Conservation (phyloP, 2,113 vertebrate species). For the Neolamprologus brichardi region DNA sequence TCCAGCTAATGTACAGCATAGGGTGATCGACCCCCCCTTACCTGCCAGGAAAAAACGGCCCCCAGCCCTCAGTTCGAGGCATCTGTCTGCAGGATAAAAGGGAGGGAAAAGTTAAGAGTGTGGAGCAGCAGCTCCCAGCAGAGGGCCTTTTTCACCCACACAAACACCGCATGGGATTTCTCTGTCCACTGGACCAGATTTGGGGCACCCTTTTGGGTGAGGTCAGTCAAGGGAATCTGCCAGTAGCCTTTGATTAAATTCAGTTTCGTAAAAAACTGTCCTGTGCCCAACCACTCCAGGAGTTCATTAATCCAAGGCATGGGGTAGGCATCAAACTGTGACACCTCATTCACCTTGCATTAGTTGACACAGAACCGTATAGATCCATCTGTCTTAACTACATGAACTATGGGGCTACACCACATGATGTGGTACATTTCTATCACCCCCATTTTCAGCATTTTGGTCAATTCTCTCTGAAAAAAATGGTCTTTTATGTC, state of each 20-base stretch:
- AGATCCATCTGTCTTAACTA: not conserved
- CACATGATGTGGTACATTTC: not conserved
- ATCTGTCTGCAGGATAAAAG: not conserved
- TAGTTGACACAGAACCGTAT: not conserved
- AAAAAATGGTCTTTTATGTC: not conserved
- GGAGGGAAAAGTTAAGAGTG: not conserved
- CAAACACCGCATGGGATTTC: not conserved
- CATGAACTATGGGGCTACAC: not conserved
- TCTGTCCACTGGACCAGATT: not conserved
- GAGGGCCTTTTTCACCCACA: not conserved
- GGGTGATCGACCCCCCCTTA: not conserved
- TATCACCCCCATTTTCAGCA: not conserved
- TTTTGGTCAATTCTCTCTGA: not conserved
- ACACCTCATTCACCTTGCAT: not conserved
- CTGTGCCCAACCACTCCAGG: not conserved
- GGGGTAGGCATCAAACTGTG: not conserved
- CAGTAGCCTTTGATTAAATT: not conserved
- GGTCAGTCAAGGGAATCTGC: not conserved
- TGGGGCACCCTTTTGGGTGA: not conserved
- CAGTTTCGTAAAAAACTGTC: not conserved
- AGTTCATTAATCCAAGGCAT: not conserved
- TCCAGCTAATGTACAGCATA: not conserved
- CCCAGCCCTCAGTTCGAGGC: not conserved
- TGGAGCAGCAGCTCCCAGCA: not conserved
- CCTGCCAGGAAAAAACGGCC: not conserved